phyloP scores from a whole-genome alignment of 2,113 vertebrate species.

The Callorhinus ursinus region DNA sequence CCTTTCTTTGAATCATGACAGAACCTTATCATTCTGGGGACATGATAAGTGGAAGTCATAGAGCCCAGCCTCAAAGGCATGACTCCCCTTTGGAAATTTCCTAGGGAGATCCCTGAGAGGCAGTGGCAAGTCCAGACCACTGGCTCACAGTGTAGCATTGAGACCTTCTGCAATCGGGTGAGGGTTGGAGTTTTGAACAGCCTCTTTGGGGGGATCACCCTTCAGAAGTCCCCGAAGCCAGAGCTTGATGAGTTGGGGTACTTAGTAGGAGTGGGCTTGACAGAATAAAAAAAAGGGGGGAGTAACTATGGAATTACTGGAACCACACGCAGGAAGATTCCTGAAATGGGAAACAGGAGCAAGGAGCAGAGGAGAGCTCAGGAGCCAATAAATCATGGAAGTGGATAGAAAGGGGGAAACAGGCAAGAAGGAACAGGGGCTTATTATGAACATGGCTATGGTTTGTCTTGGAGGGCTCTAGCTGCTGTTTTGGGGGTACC shows the following conservation, averaged over 20 bases:
- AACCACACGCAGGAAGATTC: background rate
- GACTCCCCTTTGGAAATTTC: background rate
- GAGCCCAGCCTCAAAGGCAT: background rate
- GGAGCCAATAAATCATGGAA: background rate
- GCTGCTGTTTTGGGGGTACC: background rate
- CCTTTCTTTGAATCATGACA: background rate
- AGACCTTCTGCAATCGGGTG: background rate
- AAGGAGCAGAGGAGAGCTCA: background rate
- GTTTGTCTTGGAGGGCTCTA: background rate
- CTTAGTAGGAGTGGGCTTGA: background rate
- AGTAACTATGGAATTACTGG: background rate
- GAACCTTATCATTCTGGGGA: background rate
- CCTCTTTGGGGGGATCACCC: background rate
- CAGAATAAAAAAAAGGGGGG: background rate
- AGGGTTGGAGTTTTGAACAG: background rate
- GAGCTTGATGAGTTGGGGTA: background rate
- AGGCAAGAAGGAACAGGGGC: background rate
- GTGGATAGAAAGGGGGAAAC: background rate
- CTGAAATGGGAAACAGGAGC: constrained; percentile 10
- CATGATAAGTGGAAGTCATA: background rate
- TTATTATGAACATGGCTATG: background rate
- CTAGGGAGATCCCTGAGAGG: background rate
- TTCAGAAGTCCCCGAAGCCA: background rate
- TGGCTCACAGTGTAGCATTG: fast-evolving
- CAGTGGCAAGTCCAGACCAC: background rate